Evolutionary conservation across 2,888 invertebrate genomes (phyloP).

Genomic region (Amorpha juglandis): DNA sequence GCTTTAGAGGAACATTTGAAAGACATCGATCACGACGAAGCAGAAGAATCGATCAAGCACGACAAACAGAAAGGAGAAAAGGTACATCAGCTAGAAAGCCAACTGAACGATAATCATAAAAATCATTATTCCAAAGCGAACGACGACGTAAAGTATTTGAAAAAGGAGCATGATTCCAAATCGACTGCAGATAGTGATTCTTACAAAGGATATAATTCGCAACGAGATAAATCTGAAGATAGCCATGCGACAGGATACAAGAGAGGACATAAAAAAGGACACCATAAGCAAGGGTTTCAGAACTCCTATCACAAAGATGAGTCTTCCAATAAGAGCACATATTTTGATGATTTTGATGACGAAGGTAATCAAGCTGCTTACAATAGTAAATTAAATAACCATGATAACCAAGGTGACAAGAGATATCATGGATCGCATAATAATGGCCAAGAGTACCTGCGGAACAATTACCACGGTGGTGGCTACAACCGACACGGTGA

Average conservation of each 20-base stretch:
- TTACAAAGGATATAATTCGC: conserved; percentile 71
- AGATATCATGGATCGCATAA: conserved; percentile 74
- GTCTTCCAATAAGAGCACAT: conserved; percentile 87
- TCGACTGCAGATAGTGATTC: conserved; percentile 72
- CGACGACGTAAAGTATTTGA: conserved; percentile 76
- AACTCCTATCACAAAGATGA: conserved; percentile 89
- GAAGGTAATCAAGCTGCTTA: conserved; percentile 77
- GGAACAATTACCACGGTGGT: conserved; percentile 70
- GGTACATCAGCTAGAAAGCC: conserved; percentile 71
- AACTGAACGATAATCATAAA: conserved; percentile 71
- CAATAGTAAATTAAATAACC: conserved; percentile 68
- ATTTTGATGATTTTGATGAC: conserved; percentile 86
- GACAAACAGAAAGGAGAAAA: conserved; percentile 78
- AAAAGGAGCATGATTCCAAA: conserved; percentile 76
- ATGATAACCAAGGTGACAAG: conserved; percentile 72
- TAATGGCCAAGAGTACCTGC: conserved; percentile 69
- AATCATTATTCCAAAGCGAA: conserved; percentile 75
- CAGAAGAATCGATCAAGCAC: conserved; percentile 68
- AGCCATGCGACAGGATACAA: conserved; percentile 71
- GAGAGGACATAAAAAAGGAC: conserved; percentile 86
- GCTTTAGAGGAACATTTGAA: conserved; percentile 78
- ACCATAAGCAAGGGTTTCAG: conserved; percentile 87
- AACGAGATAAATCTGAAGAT: conserved; percentile 76
- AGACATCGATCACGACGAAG: conserved; percentile 72
- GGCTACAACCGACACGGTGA: conserved; percentile 73